Base-by-base conservation (phyloP, 2,797 vertebrate genomes). In the Eulemur mongoz region DNA sequence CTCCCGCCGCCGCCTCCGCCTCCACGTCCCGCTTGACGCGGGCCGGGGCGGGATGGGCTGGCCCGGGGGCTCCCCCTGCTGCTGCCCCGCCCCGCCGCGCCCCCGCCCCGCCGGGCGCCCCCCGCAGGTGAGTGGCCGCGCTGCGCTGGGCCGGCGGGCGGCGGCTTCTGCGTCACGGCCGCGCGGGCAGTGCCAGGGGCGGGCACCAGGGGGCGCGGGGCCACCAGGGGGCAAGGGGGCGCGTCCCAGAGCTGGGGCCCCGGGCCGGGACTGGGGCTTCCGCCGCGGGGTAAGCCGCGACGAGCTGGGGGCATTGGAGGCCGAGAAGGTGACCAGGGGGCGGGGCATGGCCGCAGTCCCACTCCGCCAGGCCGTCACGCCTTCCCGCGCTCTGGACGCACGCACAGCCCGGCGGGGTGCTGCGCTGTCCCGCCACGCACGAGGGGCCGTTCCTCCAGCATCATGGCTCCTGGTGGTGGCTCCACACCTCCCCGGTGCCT, bases 41-140 rank as follows among this genome's bases (percentile, higher is more conserved):
- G 97, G 59, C 91, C 86, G 2, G 38, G 75, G 84, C 52, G 93
- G 89, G 94, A 98, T 98, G 97, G 98, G 98, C 86, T 97, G 97
- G 94, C 95, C 93, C 63, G 80, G 97, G 94, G 96, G 96, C 88
- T 94, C 96, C 94, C 97, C 97, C 95, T 97, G 98, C 91, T 96
- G 97, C 97, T 96, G 97, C 95, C 95, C 96, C 96, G 90, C 94
- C 84, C 96, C 91, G 67, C 79, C 96, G 95, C 97, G 95, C 95
- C 96, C 96, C 96, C 94, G 95, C 93, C 89, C 96, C 75, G 76
- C 96, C 48, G 80, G 96, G 93, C 96, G 97, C 96, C 97, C 97
- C 96, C 97, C 83, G 80, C 96, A 97, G 97, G 97, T 97, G 96
- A 97, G 97, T 98, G 97, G 96, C 97, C 72, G 75, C 72, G 78